These are phyloP conservation scores for Calliopum simillimum DNA, from an alignment of 2,888 invertebrate species.

Conservation along the genomic window DNA sequence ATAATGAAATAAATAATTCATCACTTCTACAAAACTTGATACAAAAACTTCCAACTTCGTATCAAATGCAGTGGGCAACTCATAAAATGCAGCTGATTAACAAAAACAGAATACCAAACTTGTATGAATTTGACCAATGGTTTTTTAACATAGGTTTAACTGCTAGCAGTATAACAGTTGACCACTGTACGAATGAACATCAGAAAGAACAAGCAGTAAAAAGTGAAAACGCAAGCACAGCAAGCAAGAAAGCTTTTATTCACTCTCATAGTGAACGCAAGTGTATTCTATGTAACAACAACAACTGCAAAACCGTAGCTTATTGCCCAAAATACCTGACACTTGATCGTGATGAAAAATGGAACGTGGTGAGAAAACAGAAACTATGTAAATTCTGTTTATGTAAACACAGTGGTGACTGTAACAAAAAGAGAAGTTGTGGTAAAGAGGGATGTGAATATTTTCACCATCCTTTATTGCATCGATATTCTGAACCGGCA, in stretches of 20 bases:
- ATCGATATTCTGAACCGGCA: conserved; percentile 21
- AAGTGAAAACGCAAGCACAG: neutral
- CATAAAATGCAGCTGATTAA: conserved; percentile 29
- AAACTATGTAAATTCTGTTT: conserved; percentile 28
- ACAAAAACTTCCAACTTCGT: conserved; percentile 26
- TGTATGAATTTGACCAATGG: conserved; percentile 30
- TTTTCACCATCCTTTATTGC: conserved; percentile 24
- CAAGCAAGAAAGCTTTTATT: conserved; percentile 26
- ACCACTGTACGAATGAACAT: conserved; percentile 3
- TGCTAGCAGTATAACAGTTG: too few species aligned
- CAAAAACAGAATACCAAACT: conserved; percentile 32
- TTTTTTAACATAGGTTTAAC: conserved; percentile 33
- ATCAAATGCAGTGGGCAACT: conserved; percentile 35
- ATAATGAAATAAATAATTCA: too few species aligned
- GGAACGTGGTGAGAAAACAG: conserved; percentile 16
- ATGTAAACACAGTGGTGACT: conserved; percentile 22
- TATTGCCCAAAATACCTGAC: too few species aligned
- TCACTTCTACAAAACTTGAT: too few species aligned
- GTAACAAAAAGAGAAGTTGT: conserved; percentile 13
- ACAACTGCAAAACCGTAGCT: conserved; percentile 23
- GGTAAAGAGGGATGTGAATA: conserved; percentile 28
- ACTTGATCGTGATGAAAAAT: too few species aligned
- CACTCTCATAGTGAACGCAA: conserved; percentile 33
- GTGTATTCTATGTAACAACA: conserved; percentile 16
- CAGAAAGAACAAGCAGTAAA: conserved; percentile 13